Evolutionary conservation across 2,888 invertebrate genomes (phyloP), one percentile per base, ranked within the genome.

Genomic region (Carpatolechia fugitivella): DNA sequence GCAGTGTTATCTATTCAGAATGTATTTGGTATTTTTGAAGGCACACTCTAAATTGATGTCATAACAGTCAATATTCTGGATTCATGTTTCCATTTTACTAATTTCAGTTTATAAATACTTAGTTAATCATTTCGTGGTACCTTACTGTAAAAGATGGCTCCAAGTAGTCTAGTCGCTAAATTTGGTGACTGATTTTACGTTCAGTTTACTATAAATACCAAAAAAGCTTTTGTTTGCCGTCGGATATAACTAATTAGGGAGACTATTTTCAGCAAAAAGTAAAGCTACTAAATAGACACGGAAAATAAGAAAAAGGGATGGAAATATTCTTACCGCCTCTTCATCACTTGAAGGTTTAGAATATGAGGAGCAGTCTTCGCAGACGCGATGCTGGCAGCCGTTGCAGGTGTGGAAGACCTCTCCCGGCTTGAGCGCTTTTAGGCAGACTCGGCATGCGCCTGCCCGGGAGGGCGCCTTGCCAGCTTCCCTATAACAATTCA

Each of bases 291-390:
- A n/a, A n/a, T n/a, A n/a, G n/a, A n/a, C n/a, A n/a, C n/a, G n/a
- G n/a, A n/a, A n/a, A n/a, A n/a, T n/a, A n/a, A n/a, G n/a, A n/a
- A n/a, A n/a, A n/a, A n/a, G n/a, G n/a, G n/a, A n/a, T n/a, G n/a
- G n/a, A n/a, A n/a, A n/a, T n/a, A n/a, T n/a, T 60, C 91, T 92
- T 76, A 96, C 96, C 83, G 94, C 93, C 71, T 96, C 96, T 72
- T 96, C 95, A 63, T 95, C 95, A 72, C 95, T 95, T 59, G 95
- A 94, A 56, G 95, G 92, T 72, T 96, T 96, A 66, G 97, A 97
- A 82, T 97, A 97, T 53, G 96, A 97, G 64, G 97, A 97, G 79
- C 97, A 97, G 85, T 97, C 97, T 82, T 97, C 97, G 82, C 97
- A 97, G 52, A 97, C 96, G 65, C 96, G 93, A 76, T 97, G 96